Conservation (phyloP, 1,140 invertebrate genomes). For the Neodiprion virginianus region DNA sequence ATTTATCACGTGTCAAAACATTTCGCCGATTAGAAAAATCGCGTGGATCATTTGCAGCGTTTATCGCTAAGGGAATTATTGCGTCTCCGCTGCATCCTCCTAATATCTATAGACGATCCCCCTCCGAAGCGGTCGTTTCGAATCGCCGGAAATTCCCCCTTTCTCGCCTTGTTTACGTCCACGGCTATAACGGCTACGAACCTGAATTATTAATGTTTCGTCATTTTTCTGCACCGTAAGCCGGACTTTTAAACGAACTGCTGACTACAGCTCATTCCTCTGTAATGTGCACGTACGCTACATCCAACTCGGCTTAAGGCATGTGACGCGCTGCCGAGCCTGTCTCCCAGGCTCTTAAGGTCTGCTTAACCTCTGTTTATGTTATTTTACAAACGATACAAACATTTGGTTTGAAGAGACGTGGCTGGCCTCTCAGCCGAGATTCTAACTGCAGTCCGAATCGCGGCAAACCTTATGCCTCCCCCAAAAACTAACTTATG, state of each 20-base stretch:
- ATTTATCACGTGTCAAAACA: constrained; percentile 10
- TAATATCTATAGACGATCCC: too few species aligned
- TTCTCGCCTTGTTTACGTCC: too few species aligned
- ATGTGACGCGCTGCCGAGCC: constrained; percentile 2
- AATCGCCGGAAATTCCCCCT: too few species aligned
- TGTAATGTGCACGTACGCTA: not conserved
- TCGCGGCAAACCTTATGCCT: not conserved
- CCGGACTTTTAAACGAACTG: constrained; percentile 27
- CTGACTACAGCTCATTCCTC: constrained; percentile 20
- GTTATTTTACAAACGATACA: constrained; percentile 36
- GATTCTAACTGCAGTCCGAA: not conserved
- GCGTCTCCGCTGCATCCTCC: too few species aligned
- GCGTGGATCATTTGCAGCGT: not conserved
- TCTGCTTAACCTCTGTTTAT: constrained; percentile 41
- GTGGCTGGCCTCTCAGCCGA: not conserved
- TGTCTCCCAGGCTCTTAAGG: constrained; percentile 38
- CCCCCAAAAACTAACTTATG: too few species aligned
- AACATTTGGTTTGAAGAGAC: constrained; percentile 7
- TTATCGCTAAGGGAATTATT: too few species aligned
- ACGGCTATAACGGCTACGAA: too few species aligned
- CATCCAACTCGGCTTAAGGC: not conserved
- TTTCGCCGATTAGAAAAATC: not conserved
- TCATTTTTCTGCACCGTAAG: constrained; percentile 21
- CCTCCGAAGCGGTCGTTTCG: too few species aligned
- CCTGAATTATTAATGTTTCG: not conserved